phyloP scores from a whole-genome alignment of 2,888 invertebrate genomes.

The Hydropsyche betteni region DNA sequence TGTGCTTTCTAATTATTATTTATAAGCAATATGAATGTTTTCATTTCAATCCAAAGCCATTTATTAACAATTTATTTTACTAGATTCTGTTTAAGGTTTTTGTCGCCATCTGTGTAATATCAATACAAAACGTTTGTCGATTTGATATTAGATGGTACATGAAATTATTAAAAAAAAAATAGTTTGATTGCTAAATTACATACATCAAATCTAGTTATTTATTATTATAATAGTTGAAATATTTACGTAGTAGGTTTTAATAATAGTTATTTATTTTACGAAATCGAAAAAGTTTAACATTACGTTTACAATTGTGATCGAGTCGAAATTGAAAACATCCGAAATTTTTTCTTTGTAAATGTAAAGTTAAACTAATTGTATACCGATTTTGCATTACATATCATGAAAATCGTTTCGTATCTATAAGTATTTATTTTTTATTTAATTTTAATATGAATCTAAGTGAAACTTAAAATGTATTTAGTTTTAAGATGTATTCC shows the following conservation, averaged over 20 bases:
- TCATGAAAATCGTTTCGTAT: background rate
- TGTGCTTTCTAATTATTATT: background rate
- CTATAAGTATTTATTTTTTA: slow-evolving; percentile 6
- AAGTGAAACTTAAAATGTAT: background rate
- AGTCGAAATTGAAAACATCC: slow-evolving; percentile 19
- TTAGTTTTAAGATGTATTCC: background rate
- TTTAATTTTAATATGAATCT: background rate
- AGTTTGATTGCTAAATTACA: too few species aligned
- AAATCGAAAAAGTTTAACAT: background rate
- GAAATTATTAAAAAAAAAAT: too few species aligned
- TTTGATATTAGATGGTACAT: too few species aligned
- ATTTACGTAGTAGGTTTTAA: too few species aligned
- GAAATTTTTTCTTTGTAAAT: slow-evolving; percentile 35
- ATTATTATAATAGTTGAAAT: too few species aligned
- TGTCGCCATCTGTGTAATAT: too few species aligned
- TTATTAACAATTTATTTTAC: too few species aligned
- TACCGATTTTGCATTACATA: slow-evolving; percentile 18
- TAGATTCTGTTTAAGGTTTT: too few species aligned
- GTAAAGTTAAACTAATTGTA: background rate
- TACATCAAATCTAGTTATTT: too few species aligned
- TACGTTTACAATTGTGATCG: too few species aligned
- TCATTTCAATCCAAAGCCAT: slow-evolving; percentile 4
- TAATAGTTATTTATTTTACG: too few species aligned
- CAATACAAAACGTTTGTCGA: too few species aligned
- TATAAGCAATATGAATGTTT: slow-evolving; percentile 8